Base-by-base conservation (phyloP, 2,113 vertebrate species). In the Apeltes quadracus region DNA sequence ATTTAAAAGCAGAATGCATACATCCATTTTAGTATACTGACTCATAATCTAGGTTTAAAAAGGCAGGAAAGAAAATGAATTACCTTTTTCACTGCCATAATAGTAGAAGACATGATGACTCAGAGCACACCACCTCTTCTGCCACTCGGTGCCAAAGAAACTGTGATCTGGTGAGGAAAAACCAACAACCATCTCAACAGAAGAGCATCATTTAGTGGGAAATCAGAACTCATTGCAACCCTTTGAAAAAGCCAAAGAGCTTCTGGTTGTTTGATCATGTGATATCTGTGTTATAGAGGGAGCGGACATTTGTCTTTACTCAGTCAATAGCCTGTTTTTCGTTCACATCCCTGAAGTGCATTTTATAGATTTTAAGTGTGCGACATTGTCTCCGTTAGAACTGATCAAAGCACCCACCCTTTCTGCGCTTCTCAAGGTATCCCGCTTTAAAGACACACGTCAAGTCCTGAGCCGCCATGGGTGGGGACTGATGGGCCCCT, bases 81-180 rank as follows among this genome's bases (percentile, higher is more conserved):
- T 93, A 99, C 97, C 98, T 97, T 96, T 99, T 68, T 99, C 97
- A 1, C 94, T 96, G 78, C 98, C 96, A 14, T 97, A 99, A 78
- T 99, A 99, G 83, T 99, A 98, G 92, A 99, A 98, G 4, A 91
- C 90, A 0, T 93, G 90, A 87, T 92, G 94, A 87, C 94, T 99
- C 22, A 98, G 91, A 58, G 94, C 96, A 73, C 97, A 99, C 98
- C 98, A 98, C 72, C 97, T 95, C 75, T 97, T 98, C 85, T 99
- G 98, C 98, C 97, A 99, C 76, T 98, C 98, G 22, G 96, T 95
- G 76, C 96, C 97, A 76, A 98, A 96, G 77, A 99, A 99, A 87
- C 95, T 98, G 92, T 97, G 95, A 92, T 99, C 98, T 99, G 84
- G 43, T 87, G 86, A 67, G 61, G 82, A 79, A n/a, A 70, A 38